Evolutionary conservation across 2,888 invertebrate species (phyloP), one percentile per base, ranked within the genome.

Genomic region (Malthinus flaveolus): DNA sequence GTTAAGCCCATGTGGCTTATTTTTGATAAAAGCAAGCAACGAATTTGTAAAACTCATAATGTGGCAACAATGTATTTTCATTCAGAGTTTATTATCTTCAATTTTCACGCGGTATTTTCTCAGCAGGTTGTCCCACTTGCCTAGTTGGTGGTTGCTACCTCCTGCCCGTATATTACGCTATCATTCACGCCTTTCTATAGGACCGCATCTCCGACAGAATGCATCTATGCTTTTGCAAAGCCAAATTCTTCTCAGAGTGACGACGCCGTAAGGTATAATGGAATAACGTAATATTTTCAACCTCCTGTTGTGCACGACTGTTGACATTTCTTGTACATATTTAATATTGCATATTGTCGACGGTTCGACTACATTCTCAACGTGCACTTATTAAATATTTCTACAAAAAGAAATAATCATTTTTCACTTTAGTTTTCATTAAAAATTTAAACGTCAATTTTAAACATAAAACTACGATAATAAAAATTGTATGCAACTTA

Each of bases 161-260:
- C 69, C 70, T 65, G 66, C 67, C 68, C 70, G 68, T 68, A 70
- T 71, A 71, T 71, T 72, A 70, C 71, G 69, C 69, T 69, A 72
- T 72, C 71, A 71, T 68, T 72, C 72, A 72, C 68, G 65, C 64
- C 59, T 60, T 61, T 56, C 63, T 60, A 62, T 56, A 57, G 61
- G 56, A 50, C 59, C 62, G 15, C 39, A 61, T 61, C 66, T 64
- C 58, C 65, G 62, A 59, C 64, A 66, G 64, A 66, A 62, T 69
- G 70, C 68, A 72, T 70, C 71, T 71, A 69, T 69, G 23, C 3
- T 68, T 63, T 63, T 68, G 60, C 66, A 65, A 65, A 65, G 63
- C 66, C 68, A 66, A 70, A 68, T 67, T 68, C 66, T 68, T 67
- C 61, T 64, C 56, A 67, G 66, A 66, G 66, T 61, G 59, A 56